Conservation (phyloP, 2,888 invertebrate species). For the Eurytoma adleriae region DNA sequence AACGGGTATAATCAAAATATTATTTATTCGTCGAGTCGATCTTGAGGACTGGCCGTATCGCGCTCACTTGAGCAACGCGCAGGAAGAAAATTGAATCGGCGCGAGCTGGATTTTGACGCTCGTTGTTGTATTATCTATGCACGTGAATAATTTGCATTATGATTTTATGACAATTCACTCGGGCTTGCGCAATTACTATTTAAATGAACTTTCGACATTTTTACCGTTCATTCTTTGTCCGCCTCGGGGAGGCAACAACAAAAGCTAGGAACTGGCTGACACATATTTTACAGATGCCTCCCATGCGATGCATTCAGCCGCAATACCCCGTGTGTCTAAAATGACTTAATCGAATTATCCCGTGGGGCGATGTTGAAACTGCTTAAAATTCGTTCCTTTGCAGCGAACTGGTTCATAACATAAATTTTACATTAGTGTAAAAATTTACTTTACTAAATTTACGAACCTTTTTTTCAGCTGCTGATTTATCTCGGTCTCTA, state of each 20-base stretch:
- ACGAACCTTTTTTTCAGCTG: too few species aligned
- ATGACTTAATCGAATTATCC: neutral
- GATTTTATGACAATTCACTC: slow-evolving; percentile 25
- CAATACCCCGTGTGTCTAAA: neutral
- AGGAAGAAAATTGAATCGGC: too few species aligned
- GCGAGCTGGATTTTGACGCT: too few species aligned
- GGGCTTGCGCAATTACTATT: slow-evolving; percentile 5
- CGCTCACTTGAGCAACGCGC: too few species aligned
- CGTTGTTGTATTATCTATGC: neutral
- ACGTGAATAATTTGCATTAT: slow-evolving; percentile 22
- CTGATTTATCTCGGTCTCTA: too few species aligned
- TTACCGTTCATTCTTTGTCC: neutral
- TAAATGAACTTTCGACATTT: slow-evolving; percentile 13
- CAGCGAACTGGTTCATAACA: too few species aligned
- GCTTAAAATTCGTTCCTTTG: neutral
- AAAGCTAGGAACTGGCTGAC: neutral
- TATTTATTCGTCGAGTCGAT: too few species aligned
- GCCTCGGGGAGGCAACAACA: neutral
- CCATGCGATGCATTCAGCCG: too few species aligned
- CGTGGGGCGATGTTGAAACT: too few species aligned
- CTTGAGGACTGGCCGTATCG: too few species aligned
- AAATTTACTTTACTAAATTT: too few species aligned
- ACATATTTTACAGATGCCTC: neutral
- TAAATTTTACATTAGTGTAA: too few species aligned
- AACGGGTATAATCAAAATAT: neutral